Base-by-base conservation (phyloP, 1,140 invertebrate species). In the Cydia splendana region DNA sequence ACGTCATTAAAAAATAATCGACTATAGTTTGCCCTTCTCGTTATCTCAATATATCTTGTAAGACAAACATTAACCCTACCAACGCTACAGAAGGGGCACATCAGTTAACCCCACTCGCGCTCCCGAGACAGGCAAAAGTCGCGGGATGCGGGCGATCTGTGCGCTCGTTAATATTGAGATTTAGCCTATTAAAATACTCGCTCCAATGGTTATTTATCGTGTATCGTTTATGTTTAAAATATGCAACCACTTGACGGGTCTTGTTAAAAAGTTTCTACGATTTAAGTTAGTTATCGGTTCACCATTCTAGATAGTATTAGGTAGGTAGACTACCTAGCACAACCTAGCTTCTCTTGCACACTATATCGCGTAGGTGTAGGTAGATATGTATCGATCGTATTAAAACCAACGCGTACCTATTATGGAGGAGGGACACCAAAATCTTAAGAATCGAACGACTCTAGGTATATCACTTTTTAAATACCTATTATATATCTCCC, bases 91-190 rank as follows among this genome's bases (percentile, higher is more conserved):
- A 38, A 30, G 67, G 67, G 67, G 30, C 30, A 38, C 67, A 38
- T 45, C 67, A 71, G 15, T 71, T 71, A 71, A 71, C 67, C 67
- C 67, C 67, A 71, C 67, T 67, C 65, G 30, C 62, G 10, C 62
- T 13, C 13, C 15, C 67, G n/a, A 71, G 34, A 6, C 67, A 20
- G 57, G 57, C 57, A 12, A 62, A 62, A 62, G 18, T 62, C 57
- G 57, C 57, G 57, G 57, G 30, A 71, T 71, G 67, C 67, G 67
- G 67, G 67, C 34, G 34, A n/a, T 71, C 67, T 71, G 67, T 71
- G 34, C 4, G n/a, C 34, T 38, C 34, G 30, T 71, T 71, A 71
- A 71, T 71, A 71, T 71, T 71, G 18, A 71, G 34, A 71, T 71
- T 71, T 71, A 38, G 30, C 24, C 67, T n/a, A 45, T 45, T 71